These are phyloP conservation scores for Cyprinus carpio DNA, from an alignment of 2,113 vertebrate genomes.

Conservation along the genomic window DNA sequence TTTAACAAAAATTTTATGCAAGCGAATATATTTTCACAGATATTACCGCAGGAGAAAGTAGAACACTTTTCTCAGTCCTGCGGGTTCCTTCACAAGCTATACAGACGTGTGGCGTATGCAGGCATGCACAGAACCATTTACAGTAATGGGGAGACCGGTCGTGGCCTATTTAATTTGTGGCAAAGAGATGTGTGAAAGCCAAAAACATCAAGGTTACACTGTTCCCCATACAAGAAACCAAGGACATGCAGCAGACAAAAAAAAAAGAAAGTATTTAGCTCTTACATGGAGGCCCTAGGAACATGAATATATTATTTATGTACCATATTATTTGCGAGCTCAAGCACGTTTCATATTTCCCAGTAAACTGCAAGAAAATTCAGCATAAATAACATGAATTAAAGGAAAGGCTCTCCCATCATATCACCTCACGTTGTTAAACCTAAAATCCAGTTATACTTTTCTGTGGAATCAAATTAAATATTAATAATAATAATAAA, in stretches of 20 bases:
- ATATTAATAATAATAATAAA: not conserved
- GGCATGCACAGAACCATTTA: constrained; percentile 24
- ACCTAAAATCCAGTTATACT: not conserved
- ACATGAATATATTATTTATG: not conserved
- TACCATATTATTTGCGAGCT: not conserved
- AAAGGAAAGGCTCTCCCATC: not conserved
- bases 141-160: not conserved
- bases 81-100: constrained; percentile 18
- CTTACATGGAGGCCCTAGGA: not conserved
- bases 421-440: not conserved
- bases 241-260: not conserved
- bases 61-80: constrained; percentile 7
- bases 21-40: constrained; percentile 50
- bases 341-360: not conserved
- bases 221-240: not conserved
- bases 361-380: not conserved
- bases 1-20: constrained; percentile 41
- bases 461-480: not conserved
- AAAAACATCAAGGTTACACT: constrained; percentile 27
- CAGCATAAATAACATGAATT: not conserved
- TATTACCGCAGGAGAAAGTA: constrained; percentile 41
- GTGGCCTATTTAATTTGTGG: constrained; percentile 18
- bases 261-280: not conserved
- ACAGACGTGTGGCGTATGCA: not conserved
- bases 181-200: constrained; percentile 7